Percentiles rank a stretch among this genome's conserved stretches.
These are phyloP conservation scores for Phortica magna DNA, from an alignment of 2,888 invertebrate species.

Conservation along the genomic window DNA sequence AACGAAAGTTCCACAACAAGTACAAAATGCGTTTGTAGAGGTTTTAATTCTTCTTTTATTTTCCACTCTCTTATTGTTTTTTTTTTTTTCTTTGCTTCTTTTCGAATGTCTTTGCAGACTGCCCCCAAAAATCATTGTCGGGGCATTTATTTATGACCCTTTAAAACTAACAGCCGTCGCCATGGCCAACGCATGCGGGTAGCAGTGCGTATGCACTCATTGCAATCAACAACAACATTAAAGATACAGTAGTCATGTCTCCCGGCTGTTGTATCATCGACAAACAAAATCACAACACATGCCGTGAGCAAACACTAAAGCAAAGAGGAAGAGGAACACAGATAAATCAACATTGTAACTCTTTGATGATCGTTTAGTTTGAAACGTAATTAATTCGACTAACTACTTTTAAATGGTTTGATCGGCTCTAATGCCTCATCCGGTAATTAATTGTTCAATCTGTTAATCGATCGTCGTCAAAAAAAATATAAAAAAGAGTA, in stretches of 20 bases:
- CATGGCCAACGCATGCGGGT: background rate
- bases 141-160: background rate
- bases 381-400: constrained; percentile 54
- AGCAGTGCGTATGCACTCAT: background rate
- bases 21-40: constrained; percentile 51
- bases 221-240: background rate
- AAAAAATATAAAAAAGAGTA: no score
- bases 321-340: background rate
- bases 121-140: background rate
- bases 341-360: background rate
- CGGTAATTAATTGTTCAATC: constrained; percentile 64
- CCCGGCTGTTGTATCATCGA: background rate
- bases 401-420: constrained; percentile 58
- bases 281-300: background rate
- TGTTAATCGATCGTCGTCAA: background rate
- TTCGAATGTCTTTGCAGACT: background rate
- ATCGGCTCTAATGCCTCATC: constrained; percentile 66
- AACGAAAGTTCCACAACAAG: constrained; percentile 64
- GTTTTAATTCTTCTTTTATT: constrained; percentile 34
- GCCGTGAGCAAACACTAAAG: background rate
- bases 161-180: background rate
- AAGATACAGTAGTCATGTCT: background rate
- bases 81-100: constrained; percentile 25
- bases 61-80: constrained; percentile 47
- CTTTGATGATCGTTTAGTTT: background rate